A percentile compares a stretch with the other conserved stretches of the same genome.
Evolutionary conservation across 2,888 invertebrate species (phyloP).

Genomic region (Sipunculus nudus): DNA sequence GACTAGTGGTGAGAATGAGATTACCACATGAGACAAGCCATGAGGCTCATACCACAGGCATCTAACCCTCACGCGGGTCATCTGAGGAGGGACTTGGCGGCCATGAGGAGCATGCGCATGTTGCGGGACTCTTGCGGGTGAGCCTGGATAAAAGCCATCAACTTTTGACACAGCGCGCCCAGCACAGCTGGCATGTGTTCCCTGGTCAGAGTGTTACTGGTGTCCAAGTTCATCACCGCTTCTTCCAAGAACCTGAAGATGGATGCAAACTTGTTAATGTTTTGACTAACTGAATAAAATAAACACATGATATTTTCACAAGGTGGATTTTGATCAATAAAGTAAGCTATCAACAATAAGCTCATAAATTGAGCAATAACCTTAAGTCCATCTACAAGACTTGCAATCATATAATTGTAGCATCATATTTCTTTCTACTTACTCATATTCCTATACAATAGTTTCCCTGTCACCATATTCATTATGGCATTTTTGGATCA

Average conservation of each 20-base stretch:
- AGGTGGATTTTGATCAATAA: background rate
- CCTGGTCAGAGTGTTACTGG: slow-evolving; percentile 78
- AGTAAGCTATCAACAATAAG: background rate
- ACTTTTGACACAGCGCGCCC: slow-evolving; percentile 79
- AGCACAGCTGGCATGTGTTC: slow-evolving; percentile 86
- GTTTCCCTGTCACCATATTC: too few relatives aligned
- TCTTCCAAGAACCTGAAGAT: slow-evolving; percentile 82
- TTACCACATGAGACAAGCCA: too few relatives aligned
- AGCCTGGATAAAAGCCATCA: slow-evolving; percentile 75
- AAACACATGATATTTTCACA: slow-evolving; percentile 3
- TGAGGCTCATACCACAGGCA: too few relatives aligned
- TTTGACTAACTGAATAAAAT: background rate
- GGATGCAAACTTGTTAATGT: slow-evolving; percentile 11
- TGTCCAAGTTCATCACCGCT: slow-evolving; percentile 84
- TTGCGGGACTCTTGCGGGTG: slow-evolving; percentile 75
- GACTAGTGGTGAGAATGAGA: too few relatives aligned
- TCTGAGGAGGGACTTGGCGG: slow-evolving; percentile 63
- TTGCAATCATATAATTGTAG: too few relatives aligned
- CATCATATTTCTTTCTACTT: too few relatives aligned
- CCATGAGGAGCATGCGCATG: slow-evolving; percentile 80
- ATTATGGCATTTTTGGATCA: too few relatives aligned
- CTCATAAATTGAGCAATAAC: too few relatives aligned
- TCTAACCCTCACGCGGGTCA: too few relatives aligned
- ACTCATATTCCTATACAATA: too few relatives aligned
- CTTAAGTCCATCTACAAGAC: too few relatives aligned